A percentile compares a stretch with the other conserved stretches of the same genome.
Conservation (phyloP, 2,888 invertebrate species). For the Neelides folsomi region DNA sequence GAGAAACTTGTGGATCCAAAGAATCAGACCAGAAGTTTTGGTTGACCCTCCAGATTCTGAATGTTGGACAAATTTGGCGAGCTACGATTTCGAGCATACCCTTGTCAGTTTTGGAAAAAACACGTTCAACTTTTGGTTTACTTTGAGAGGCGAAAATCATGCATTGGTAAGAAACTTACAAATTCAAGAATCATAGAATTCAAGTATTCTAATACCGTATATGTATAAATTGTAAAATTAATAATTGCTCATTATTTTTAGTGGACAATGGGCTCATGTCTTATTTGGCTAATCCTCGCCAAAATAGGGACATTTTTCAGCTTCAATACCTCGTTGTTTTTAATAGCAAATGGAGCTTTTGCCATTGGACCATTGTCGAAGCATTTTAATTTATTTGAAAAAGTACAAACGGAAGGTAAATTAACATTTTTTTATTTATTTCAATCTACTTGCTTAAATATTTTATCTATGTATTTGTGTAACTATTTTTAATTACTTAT, state of each 20-base stretch:
- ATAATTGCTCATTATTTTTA: conserved; percentile 5
- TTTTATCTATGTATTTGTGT: too few species aligned
- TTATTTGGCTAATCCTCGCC: conserved; percentile 20
- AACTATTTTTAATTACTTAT: too few species aligned
- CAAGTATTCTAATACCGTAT: background rate
- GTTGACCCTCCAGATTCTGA: conserved; percentile 30
- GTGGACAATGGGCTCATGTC: conserved; percentile 20
- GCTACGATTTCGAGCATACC: conserved; percentile 23
- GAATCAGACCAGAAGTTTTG: conserved; percentile 24
- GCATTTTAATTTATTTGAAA: conserved; percentile 6
- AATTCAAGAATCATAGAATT: background rate
- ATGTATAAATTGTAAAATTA: background rate
- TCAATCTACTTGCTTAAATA: too few species aligned
- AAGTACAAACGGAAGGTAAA: background rate
- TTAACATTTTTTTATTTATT: background rate
- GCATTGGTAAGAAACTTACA: conserved; percentile 14
- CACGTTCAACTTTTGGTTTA: conserved; percentile 15
- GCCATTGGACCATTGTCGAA: conserved; percentile 21
- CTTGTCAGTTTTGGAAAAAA: conserved; percentile 13
- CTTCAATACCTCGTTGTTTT: conserved; percentile 22
- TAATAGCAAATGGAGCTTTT: conserved; percentile 24
- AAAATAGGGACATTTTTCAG: conserved; percentile 23
- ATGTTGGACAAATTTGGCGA: conserved; percentile 24
- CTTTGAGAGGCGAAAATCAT: conserved; percentile 21
- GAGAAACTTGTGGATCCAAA: conserved; percentile 22